Percentiles rank a stretch among this genome's conserved stretches.
phyloP scores from a whole-genome alignment of 2,888 invertebrate species.

The Gastracanthus pulcherrimus region DNA sequence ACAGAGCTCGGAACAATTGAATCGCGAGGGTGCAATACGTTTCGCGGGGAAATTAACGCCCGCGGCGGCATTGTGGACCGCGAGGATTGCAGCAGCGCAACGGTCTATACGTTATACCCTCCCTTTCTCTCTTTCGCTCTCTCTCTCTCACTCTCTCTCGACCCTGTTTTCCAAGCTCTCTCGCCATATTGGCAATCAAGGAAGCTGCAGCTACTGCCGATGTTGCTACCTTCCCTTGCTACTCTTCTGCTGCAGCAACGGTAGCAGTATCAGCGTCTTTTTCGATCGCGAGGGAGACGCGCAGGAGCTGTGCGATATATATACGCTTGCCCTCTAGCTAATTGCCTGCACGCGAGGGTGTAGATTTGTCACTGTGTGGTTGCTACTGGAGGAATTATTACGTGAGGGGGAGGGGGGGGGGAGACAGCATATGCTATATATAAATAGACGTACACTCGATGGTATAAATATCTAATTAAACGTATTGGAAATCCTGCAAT shows the following conservation, averaged over 20 bases:
- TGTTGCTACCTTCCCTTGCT: neutral
- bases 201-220: neutral
- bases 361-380: too few species aligned
- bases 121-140: conserved; percentile 18
- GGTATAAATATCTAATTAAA: too few species aligned
- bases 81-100: conserved; percentile 56
- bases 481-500: too few species aligned
- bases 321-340: too few species aligned
- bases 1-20: conserved; percentile 70
- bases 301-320: too few species aligned
- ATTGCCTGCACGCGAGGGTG: too few species aligned
- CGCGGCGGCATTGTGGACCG: conserved; percentile 71
- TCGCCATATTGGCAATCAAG: conserved; percentile 73
- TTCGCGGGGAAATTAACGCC: conserved; percentile 76
- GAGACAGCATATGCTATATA: too few species aligned
- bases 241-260: neutral
- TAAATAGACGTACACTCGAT: too few species aligned
- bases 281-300: neutral
- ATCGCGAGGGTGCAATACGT: conserved; percentile 74
- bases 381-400: too few species aligned
- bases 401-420: neutral
- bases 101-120: conserved; percentile 35
- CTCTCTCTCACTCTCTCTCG: conserved; percentile 10
- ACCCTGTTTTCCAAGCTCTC: conserved; percentile 42
- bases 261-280: neutral